phyloP scores from a whole-genome alignment of 2,113 vertebrate genomes.

The Cebus imitator region DNA sequence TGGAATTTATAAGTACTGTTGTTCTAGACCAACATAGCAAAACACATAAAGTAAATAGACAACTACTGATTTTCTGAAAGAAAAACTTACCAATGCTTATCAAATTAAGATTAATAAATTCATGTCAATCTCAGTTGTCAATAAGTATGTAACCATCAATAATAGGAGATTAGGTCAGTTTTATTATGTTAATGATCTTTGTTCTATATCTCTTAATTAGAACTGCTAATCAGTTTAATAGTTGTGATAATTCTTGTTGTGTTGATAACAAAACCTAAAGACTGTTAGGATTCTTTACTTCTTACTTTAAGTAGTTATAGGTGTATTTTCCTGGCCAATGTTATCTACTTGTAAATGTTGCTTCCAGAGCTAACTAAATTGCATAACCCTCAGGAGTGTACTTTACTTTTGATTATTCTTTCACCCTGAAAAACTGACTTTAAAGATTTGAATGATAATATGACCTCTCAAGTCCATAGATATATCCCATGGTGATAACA shows the following conservation, averaged over 20 bases:
- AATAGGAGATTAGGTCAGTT: not conserved
- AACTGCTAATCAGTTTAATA: not conserved
- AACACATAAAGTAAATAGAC: not conserved
- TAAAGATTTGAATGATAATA: conserved; percentile 57
- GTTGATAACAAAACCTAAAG: not conserved
- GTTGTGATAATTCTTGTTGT: not conserved
- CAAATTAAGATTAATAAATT: not conserved
- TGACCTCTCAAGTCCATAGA: conserved; percentile 48
- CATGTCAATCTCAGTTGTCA: not conserved
- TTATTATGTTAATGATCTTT: not conserved
- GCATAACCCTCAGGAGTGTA: not conserved
- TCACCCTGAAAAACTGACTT: conserved; percentile 37
- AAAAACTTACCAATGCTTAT: not conserved
- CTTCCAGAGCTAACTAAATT: conserved; percentile 45
- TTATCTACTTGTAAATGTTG: not conserved
- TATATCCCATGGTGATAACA: conserved; percentile 31
- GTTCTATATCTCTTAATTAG: not conserved
- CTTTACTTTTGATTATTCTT: conserved; percentile 31
- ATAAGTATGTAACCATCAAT: not conserved
- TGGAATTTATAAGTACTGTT: not conserved
- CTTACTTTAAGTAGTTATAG: not conserved
- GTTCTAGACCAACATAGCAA: not conserved
- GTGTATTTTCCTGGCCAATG: not conserved
- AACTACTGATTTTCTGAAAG: not conserved
- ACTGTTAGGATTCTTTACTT: not conserved